Evolutionary conservation across 2,797 vertebrate species (phyloP).

Genomic region (Miichthys miiuy): DNA sequence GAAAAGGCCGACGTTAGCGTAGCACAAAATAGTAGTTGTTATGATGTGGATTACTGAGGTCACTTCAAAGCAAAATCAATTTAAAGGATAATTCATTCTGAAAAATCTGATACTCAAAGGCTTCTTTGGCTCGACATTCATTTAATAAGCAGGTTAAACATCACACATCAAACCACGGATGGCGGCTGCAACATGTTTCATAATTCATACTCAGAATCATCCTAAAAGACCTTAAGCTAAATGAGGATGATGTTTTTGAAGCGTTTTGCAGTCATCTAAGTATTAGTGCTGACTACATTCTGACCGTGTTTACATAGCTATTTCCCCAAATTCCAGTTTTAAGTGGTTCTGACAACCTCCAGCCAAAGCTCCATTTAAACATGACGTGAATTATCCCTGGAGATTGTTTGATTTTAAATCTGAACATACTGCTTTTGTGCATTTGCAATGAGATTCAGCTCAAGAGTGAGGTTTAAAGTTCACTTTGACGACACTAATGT

Average conservation of each 20-base stretch:
- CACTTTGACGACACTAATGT: not conserved
- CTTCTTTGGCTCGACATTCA: conserved; percentile 42
- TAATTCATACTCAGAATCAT: conserved; percentile 44
- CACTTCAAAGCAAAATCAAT: conserved; percentile 74
- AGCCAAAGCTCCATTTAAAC: conserved; percentile 74
- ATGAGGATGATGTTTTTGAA: conserved; percentile 72
- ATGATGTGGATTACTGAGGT: conserved; percentile 75
- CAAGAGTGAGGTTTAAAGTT: not conserved
- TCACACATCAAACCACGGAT: not conserved
- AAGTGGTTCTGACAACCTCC: conserved; percentile 62
- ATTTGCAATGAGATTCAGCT: conserved; percentile 25
- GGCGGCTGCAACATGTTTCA: conserved; percentile 20
- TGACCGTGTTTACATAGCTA: conserved; percentile 57
- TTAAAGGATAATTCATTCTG: conserved; percentile 67
- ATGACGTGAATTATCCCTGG: conserved; percentile 62
- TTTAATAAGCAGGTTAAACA: conserved; percentile 62
- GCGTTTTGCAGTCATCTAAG: conserved; percentile 61
- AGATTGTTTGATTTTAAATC: conserved; percentile 55
- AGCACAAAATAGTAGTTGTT: conserved; percentile 64
- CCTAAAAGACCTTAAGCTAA: conserved; percentile 71
- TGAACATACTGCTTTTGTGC: conserved; percentile 44
- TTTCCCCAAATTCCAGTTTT: conserved; percentile 56
- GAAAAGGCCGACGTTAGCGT: conserved; percentile 65
- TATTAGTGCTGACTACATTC: conserved; percentile 65
- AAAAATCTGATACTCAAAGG: conserved; percentile 47